Conservation (phyloP, 2,113 vertebrate species). For the Lepus timidus region DNA sequence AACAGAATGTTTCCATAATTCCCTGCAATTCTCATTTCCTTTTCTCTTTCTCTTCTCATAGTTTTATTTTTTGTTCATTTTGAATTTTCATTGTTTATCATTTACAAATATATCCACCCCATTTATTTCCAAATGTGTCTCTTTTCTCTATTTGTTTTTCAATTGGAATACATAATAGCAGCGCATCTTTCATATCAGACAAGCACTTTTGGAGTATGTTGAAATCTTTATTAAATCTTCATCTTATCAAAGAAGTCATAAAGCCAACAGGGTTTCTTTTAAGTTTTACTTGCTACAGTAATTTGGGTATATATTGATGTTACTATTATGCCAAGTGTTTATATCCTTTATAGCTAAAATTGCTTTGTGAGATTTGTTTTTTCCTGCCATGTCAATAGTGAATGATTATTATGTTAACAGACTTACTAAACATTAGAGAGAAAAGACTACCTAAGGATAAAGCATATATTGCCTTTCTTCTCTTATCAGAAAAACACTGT, state of each 20-base stretch:
- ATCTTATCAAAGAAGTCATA: not conserved
- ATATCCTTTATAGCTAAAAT: slow-evolving; percentile 22
- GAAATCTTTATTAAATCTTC: slow-evolving; percentile 35
- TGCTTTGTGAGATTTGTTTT: not conserved
- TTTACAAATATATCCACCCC: slow-evolving; percentile 63
- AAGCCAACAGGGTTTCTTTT: not conserved
- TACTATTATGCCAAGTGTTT: not conserved
- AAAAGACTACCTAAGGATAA: not conserved
- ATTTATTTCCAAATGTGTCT: slow-evolving; percentile 51
- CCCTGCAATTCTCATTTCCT: slow-evolving; percentile 40
- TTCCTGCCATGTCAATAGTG: not conserved
- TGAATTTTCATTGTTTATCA: slow-evolving; percentile 23
- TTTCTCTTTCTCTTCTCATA: slow-evolving; percentile 29
- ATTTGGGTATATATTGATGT: not conserved
- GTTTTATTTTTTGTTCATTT: slow-evolving; percentile 55
- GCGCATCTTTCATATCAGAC: not conserved
- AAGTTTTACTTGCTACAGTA: slow-evolving; percentile 16
- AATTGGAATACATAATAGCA: not conserved
- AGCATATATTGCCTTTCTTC: not conserved
- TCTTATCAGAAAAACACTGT: not conserved
- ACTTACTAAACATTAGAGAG: not conserved
- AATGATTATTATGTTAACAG: not conserved
- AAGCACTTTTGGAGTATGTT: not conserved
- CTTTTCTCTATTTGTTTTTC: slow-evolving; percentile 56
- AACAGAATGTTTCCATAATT: slow-evolving; percentile 58